Evolutionary conservation across 2,888 invertebrate genomes (phyloP).

Genomic region (Cylloceria caligata): DNA sequence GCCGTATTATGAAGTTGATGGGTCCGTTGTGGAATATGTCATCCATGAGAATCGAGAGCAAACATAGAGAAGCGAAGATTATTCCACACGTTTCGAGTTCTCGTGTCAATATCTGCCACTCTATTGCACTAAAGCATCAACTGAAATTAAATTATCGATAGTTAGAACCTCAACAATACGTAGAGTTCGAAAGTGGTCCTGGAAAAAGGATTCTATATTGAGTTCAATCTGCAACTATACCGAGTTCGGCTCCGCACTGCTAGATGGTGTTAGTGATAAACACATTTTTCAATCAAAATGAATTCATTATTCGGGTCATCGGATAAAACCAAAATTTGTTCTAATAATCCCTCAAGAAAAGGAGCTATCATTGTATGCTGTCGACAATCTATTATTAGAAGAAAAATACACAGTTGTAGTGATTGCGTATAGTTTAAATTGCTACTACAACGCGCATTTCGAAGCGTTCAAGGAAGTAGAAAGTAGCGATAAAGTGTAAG

Average conservation of each 20-base stretch:
- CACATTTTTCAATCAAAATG: constrained; percentile 10
- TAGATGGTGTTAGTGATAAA: not conserved
- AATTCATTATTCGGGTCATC: not conserved
- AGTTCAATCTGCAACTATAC: not conserved
- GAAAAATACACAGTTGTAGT: not conserved
- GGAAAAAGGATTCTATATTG: constrained; percentile 3
- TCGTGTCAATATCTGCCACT: constrained; percentile 57
- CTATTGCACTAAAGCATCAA: constrained; percentile 63
- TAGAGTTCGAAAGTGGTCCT: constrained; percentile 27
- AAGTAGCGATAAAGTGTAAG: no score
- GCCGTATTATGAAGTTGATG: constrained; percentile 54
- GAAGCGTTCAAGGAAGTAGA: no score
- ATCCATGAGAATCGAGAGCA: constrained; percentile 61
- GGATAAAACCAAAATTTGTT: no score
- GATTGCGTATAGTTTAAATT: not conserved
- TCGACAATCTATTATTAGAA: not conserved
- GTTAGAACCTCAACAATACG: constrained; percentile 3
- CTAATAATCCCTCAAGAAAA: no score
- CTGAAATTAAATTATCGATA: constrained; percentile 52
- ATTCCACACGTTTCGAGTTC: constrained; percentile 38
- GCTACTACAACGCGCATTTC: not conserved
- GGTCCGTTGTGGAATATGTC: constrained; percentile 59
- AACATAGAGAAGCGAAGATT: constrained; percentile 60
- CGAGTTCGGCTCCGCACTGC: constrained; percentile 3
- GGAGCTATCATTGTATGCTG: not conserved